Evolutionary conservation across 2,113 vertebrate species (phyloP), one percentile per base, ranked within the genome.

Genomic region (Isichthys henryi): DNA sequence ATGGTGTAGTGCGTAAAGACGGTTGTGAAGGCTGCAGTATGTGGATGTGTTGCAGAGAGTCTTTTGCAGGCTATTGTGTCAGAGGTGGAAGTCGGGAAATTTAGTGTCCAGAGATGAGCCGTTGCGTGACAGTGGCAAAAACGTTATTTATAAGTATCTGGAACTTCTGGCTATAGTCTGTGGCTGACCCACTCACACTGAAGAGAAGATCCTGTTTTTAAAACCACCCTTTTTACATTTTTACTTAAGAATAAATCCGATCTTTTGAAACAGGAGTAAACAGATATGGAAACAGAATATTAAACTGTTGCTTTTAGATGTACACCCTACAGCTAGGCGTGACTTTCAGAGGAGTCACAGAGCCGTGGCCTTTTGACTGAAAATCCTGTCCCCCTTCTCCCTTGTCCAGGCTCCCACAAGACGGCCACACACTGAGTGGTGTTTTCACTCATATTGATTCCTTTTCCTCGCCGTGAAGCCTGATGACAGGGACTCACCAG

Each of bases 381-480:
- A 48, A 87, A 35, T 8, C 50, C 39, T 7, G 8, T 7, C 15
- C 52, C 15, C 17, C 49, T 48, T 11, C 5, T 15, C 21, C 84
- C 45, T 31, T 50, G n/a, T 52, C 80, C 80, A 8, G 13, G 11
- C 27, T 52, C 31, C 17, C 35, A 5, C 19, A 46, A 58, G 19
- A 53, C 35, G 27, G 53, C 31, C 50, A 88, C 49, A 62, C 50
- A 19, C 27, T 52, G 49, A 52, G 85, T 53, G 85, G 27, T 70
- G 62, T 66, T 62, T 66, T 88, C 53, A n/a, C 19, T 50, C 49
- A 53, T 53, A 87, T 87, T 31, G 85, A 87, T 87, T 53, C 50
- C 50, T 53, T 39, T 49, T 48, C 9, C 49, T 53, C 27, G 6
- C n/a, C 2, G 49, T 21, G 27, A 31, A 87, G 50, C n/a, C 85